phyloP scores from a whole-genome alignment of 2,797 vertebrate species.

The Hylomyscus alleni region DNA sequence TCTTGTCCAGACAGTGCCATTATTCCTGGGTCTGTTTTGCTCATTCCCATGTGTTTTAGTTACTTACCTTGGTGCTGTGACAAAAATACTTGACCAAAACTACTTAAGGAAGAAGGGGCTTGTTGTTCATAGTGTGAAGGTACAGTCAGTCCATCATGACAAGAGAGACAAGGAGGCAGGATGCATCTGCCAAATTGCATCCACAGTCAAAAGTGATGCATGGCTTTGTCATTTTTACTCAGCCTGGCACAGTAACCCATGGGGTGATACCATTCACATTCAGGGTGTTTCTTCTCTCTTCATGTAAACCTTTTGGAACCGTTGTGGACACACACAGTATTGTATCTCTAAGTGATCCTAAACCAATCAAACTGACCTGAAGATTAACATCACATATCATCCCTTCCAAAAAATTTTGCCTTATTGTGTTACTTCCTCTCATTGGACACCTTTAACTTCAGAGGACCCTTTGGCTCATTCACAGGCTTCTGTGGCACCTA shows the following conservation, averaged over 20 bases:
- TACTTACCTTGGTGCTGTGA: background rate
- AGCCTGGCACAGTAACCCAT: background rate
- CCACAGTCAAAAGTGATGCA: background rate
- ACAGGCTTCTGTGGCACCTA: background rate
- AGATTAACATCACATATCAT: background rate
- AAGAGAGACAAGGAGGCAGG: background rate
- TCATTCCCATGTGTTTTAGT: background rate
- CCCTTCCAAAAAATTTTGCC: background rate
- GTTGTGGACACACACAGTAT: background rate
- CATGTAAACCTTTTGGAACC: background rate
- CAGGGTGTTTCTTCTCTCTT: background rate
- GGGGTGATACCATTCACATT: background rate
- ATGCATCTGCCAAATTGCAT: background rate
- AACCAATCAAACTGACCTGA: background rate
- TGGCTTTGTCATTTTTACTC: background rate
- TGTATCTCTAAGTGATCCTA: background rate
- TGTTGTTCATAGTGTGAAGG: background rate
- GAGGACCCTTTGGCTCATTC: background rate
- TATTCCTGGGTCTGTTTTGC: background rate
- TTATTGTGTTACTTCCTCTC: background rate
- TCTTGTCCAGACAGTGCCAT: background rate
- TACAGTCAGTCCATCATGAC: background rate
- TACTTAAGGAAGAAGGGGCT: background rate
- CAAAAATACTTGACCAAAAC: background rate
- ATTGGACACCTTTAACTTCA: background rate